phyloP scores from a whole-genome alignment of 1,140 invertebrate genomes.

The Halyomorpha halys region DNA sequence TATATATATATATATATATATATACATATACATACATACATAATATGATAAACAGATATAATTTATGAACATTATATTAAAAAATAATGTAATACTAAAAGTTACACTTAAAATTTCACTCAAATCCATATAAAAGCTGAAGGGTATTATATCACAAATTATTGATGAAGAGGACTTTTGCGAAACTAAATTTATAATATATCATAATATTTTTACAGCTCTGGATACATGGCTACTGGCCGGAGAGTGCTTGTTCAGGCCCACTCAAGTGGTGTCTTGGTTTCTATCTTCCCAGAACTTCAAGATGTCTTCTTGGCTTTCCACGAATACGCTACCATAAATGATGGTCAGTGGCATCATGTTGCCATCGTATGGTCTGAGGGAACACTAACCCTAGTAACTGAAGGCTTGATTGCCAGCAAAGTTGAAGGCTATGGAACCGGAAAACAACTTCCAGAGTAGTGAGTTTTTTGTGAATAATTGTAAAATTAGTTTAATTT shows the following conservation, averaged over 20 bases:
- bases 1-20: no score
- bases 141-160: no score
- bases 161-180: no score
- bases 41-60: no score
- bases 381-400: conserved; percentile 74
- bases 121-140: neutral
- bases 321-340: conserved; percentile 82
- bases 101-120: neutral
- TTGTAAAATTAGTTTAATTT: no score
- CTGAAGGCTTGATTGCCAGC: conserved; percentile 85
- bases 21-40: no score
- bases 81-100: neutral
- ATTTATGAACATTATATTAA: no score
- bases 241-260: conserved; percentile 74
- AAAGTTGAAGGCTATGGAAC: conserved; percentile 75
- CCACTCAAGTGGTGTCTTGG: conserved; percentile 78
- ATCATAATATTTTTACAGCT: conserved; percentile 40
- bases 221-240: conserved; percentile 66
- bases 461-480: conserved; percentile 49
- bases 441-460: conserved; percentile 62
- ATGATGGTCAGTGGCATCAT: conserved; percentile 95
- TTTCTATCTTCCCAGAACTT: conserved; percentile 75
- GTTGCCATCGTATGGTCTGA: conserved; percentile 81
- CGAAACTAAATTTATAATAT: no score
- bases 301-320: conserved; percentile 86